Conservation (phyloP, 2,888 invertebrate species). For the Heliconius hortense region DNA sequence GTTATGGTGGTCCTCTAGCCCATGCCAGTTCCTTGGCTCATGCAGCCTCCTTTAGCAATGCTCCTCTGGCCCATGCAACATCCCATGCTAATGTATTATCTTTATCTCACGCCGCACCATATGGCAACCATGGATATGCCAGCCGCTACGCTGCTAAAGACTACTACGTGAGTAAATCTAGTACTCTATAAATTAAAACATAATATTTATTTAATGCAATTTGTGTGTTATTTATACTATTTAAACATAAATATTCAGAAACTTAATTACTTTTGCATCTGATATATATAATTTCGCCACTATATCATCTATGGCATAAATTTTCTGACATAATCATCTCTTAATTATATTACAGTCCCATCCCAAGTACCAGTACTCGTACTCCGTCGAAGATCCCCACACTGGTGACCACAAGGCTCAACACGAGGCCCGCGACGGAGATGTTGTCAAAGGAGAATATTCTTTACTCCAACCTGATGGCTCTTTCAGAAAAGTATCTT, state of each 20-base stretch:
- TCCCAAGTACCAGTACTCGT: slow-evolving; percentile 83
- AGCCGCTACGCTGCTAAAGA: slow-evolving; percentile 41
- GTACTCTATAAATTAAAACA: not conserved
- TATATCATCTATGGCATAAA: not conserved
- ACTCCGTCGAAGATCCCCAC: slow-evolving; percentile 83
- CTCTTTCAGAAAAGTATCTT: slow-evolving; percentile 82
- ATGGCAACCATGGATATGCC: slow-evolving; percentile 23
- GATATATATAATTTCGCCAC: not conserved
- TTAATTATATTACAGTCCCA: slow-evolving; percentile 66
- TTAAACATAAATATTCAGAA: not conserved
- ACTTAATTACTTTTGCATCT: not conserved
- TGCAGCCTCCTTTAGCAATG: slow-evolving; percentile 30
- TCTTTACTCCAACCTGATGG: slow-evolving; percentile 83
- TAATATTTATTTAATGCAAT: not conserved
- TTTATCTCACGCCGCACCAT: slow-evolving; percentile 22
- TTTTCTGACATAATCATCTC: not conserved
- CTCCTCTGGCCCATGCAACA: slow-evolving; percentile 33
- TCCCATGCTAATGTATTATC: slow-evolving; percentile 26
- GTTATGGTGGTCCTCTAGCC: slow-evolving; percentile 40
- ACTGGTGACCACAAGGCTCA: slow-evolving; percentile 85
- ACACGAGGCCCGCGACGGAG: slow-evolving; percentile 82
- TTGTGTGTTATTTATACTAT: no score
- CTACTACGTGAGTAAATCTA: slow-evolving; percentile 50
- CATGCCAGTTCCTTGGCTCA: slow-evolving; percentile 42
- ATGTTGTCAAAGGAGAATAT: slow-evolving; percentile 85